These are phyloP conservation scores for Hozukius guyotensis DNA, from an alignment of 2,797 vertebrate genomes.

Conservation along the genomic window DNA sequence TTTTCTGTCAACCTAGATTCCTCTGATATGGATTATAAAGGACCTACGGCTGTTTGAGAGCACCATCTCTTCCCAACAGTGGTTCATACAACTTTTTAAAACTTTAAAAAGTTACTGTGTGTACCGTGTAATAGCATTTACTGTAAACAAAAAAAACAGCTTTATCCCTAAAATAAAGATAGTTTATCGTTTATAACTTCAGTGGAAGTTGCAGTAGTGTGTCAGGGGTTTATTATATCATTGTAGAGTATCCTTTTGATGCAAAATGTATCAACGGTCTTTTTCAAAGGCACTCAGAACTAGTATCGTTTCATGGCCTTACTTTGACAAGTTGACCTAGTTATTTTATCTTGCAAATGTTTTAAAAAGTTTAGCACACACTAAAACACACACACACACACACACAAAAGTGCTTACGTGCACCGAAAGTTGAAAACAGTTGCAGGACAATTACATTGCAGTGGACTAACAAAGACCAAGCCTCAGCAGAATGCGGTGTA, in stretches of 20 bases:
- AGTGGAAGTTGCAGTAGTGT: conserved; percentile 29
- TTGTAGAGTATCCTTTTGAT: conserved; percentile 49
- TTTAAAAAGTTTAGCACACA: conserved; percentile 45
- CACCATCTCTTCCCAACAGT: conserved; percentile 19
- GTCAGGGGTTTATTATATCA: conserved; percentile 43
- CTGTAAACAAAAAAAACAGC: background rate
- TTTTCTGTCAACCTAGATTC: conserved; percentile 61
- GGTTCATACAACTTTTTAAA: conserved; percentile 31
- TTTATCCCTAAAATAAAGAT: conserved; percentile 17
- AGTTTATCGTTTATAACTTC: conserved; percentile 17
- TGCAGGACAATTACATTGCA: conserved; percentile 42
- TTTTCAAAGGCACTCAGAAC: conserved; percentile 49
- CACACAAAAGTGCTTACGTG: background rate
- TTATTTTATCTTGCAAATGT: conserved; percentile 54
- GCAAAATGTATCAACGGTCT: conserved; percentile 57
- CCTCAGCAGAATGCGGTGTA: conserved; percentile 34
- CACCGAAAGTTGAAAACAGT: conserved; percentile 39
- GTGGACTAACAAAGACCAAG: conserved; percentile 43
- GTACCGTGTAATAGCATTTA: background rate
- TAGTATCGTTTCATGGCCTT: conserved; percentile 38
- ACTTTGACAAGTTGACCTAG: conserved; percentile 58
- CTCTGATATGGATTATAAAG: conserved; percentile 46
- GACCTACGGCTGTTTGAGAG: conserved; percentile 30
- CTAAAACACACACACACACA: background rate
- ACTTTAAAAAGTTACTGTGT: background rate